A percentile compares a stretch with the other conserved stretches of the same genome.
Conservation (phyloP, 1,140 invertebrate genomes). For the Lasioglossum albipes region DNA sequence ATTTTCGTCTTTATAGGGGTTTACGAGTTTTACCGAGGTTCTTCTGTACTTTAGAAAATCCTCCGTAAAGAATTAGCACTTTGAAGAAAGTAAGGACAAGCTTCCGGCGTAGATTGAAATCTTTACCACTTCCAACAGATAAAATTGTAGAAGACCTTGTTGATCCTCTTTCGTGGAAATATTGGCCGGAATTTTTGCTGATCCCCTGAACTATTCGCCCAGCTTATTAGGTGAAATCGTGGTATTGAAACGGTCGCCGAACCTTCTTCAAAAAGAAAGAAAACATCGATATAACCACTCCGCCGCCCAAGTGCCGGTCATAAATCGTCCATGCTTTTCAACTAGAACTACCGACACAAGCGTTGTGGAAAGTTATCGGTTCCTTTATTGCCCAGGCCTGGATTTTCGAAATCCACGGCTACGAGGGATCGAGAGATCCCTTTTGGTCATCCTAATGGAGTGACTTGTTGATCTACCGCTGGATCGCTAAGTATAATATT, state of each 20-base stretch:
- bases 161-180: conserved; percentile 61
- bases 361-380: background rate
- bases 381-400: background rate
- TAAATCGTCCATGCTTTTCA: conserved; percentile 1
- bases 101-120: conserved; percentile 31
- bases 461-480: conserved; percentile 8
- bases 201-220: conserved; percentile 50
- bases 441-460: background rate
- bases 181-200: conserved; percentile 49
- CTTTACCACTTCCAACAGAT: conserved; percentile 64
- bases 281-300: background rate
- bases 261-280: background rate
- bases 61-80: background rate
- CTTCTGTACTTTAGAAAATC: background rate
- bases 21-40: background rate
- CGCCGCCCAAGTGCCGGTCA: no score
- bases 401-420: background rate
- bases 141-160: conserved; percentile 61
- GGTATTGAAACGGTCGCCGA: conserved; percentile 7
- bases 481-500: background rate
- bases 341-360: background rate
- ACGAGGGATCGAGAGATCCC: background rate
- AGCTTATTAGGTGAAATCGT: conserved; percentile 52
- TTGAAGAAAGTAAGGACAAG: conserved; percentile 31
- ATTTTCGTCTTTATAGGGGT: no score